phyloP scores from a whole-genome alignment of 2,797 vertebrate species.

The Channallabes apus region DNA sequence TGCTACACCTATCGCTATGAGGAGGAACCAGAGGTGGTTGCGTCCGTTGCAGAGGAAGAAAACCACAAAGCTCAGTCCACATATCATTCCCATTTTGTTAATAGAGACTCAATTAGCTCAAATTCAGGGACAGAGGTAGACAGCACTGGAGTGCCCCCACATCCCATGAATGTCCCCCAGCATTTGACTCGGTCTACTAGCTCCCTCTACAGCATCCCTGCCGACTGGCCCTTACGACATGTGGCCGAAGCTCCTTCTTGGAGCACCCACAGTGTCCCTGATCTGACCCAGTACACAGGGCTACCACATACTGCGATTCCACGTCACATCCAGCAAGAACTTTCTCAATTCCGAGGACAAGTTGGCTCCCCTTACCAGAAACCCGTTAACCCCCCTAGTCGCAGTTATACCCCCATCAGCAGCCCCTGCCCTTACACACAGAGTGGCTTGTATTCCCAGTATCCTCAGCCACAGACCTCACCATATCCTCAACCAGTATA shows the following conservation, averaged over 20 bases:
- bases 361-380: conserved; percentile 35
- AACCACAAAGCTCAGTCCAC: conserved; percentile 48
- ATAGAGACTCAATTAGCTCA: conserved; percentile 58
- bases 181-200: conserved; percentile 74
- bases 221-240: conserved; percentile 74
- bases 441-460: conserved; percentile 22
- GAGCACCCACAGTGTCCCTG: conserved; percentile 87
- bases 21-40: conserved; percentile 58
- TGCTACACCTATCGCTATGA: conserved; percentile 84
- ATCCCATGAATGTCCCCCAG: conserved; percentile 63
- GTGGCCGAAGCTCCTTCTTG: conserved; percentile 72
- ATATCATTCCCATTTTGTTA: conserved; percentile 77
- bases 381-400: conserved; percentile 10
- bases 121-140: conserved; percentile 40
- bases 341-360: not conserved
- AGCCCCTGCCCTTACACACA: not conserved
- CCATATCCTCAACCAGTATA: conserved; percentile 20
- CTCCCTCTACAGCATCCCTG: conserved; percentile 78
- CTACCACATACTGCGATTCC: conserved; percentile 30
- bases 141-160: conserved; percentile 50
- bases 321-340: conserved; percentile 43
- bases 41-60: conserved; percentile 42
- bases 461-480: conserved; percentile 15
- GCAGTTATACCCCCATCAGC: not conserved
- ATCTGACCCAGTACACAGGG: conserved; percentile 60